Evolutionary conservation across 1,140 invertebrate species (phyloP).

Genomic region (Drosophila eugracilis): DNA sequence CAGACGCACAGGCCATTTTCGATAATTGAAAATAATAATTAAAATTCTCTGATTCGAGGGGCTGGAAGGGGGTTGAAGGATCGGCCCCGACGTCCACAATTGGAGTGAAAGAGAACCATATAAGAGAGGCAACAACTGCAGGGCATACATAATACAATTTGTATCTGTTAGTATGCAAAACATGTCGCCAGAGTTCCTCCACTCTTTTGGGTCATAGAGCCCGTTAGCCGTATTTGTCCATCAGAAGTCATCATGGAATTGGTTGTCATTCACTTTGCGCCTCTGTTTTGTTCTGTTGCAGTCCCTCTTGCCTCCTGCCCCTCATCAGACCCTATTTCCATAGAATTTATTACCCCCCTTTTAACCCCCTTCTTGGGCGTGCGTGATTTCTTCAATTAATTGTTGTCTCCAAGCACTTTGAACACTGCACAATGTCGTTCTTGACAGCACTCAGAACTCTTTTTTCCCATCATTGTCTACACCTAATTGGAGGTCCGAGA

Average conservation of each 20-base stretch:
- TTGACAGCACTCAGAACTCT: slow-evolving; percentile 32
- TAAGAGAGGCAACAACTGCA: slow-evolving; percentile 52
- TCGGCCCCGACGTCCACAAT: slow-evolving; percentile 65
- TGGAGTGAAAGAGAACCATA: slow-evolving; percentile 71
- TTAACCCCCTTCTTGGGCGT: slow-evolving; percentile 36
- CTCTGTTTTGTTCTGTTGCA: slow-evolving; percentile 21
- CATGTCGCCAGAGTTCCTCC: slow-evolving; percentile 34
- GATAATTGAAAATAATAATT: slow-evolving; percentile 84
- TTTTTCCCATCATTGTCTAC: slow-evolving; percentile 56
- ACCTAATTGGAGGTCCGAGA: slow-evolving; percentile 53
- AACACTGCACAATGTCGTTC: slow-evolving; percentile 66
- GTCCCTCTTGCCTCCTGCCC: slow-evolving; percentile 1
- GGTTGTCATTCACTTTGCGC: slow-evolving; percentile 54
- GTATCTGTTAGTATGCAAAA: slow-evolving; percentile 75
- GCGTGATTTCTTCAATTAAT: slow-evolving; percentile 83
- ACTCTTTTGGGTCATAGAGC: slow-evolving; percentile 60
- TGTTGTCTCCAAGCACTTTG: slow-evolving; percentile 60
- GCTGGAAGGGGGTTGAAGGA: slow-evolving; percentile 8
- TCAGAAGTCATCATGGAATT: slow-evolving; percentile 62
- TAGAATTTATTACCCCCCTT: slow-evolving; percentile 55
- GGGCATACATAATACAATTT: slow-evolving; percentile 56
- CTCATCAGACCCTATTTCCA: slow-evolving; percentile 9
- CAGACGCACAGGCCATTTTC: slow-evolving; percentile 76
- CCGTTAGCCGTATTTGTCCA: slow-evolving; percentile 77
- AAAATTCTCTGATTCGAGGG: slow-evolving; percentile 80